Conservation (phyloP, 2,797 vertebrate genomes). For the Sarcophilus harrisii region DNA sequence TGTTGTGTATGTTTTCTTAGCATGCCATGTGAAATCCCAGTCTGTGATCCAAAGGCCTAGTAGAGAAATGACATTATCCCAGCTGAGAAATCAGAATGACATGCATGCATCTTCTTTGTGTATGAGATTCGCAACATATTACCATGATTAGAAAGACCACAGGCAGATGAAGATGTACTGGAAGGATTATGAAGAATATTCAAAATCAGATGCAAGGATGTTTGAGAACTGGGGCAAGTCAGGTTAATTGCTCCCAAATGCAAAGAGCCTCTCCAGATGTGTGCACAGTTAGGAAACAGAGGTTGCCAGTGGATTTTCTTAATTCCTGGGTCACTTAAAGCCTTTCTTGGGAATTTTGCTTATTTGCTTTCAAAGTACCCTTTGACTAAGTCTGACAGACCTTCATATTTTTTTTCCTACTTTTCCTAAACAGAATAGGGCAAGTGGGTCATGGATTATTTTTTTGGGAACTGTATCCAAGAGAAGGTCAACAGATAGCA, state of each 20-base stretch:
- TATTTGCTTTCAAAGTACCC: neutral
- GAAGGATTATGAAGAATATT: slow-evolving; percentile 59
- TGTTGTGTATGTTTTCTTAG: neutral
- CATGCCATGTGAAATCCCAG: slow-evolving; percentile 59
- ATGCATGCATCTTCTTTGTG: slow-evolving; percentile 76
- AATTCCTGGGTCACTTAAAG: slow-evolving; percentile 78
- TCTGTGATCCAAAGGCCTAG: slow-evolving; percentile 21
- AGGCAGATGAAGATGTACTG: slow-evolving; percentile 58
- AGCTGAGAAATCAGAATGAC: slow-evolving; percentile 49
- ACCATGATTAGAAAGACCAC: slow-evolving; percentile 65
- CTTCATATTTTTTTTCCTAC: neutral
- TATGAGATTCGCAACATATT: neutral
- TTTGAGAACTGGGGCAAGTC: slow-evolving; percentile 65
- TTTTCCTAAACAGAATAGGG: slow-evolving; percentile 28
- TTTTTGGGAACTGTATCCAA: slow-evolving; percentile 38
- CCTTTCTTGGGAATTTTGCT: slow-evolving; percentile 52
- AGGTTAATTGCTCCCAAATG: slow-evolving; percentile 72
- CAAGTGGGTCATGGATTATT: neutral
- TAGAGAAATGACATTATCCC: slow-evolving; percentile 36
- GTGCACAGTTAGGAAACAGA: slow-evolving; percentile 74
- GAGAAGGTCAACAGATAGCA: slow-evolving; percentile 56
- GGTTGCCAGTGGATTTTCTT: slow-evolving; percentile 67
- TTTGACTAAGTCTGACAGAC: slow-evolving; percentile 27
- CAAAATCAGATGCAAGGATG: slow-evolving; percentile 70
- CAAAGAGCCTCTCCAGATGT: slow-evolving; percentile 56